Evolutionary conservation across 2,113 vertebrate species (phyloP), one percentile per base, ranked within the genome.

Genomic region (Peucedramus taeniatus): DNA sequence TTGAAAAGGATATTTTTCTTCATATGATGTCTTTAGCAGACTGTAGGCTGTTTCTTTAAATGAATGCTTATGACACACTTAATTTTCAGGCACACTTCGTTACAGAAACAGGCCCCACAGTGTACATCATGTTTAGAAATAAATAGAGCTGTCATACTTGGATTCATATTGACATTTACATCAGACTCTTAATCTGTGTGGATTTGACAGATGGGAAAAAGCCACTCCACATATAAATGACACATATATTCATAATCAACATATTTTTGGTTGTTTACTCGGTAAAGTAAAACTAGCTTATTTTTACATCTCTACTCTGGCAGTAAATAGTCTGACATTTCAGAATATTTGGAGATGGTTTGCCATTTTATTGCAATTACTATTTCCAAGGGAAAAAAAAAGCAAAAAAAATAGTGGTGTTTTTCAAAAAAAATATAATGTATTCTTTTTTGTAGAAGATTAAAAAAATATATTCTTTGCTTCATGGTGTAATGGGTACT

Each of bases 81-180:
- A 91, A 96, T 93, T 95, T 96, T 87, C 82, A 93, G 85, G 56
- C 66, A 69, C 35, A 51, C 71, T 83, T 80, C 40, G 54, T 88
- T 90, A 96, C 82, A 69, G 90, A 90, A 96, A 83, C 11, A 79
- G 86, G 87, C 75, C 63, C 56, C 31, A 40, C 27, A 75, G 39
- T 56, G 60, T 90, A 96, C 50, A 91, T 93, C 93, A 90, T n/a
- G 54, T 83, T 93, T 90, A 86, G 79, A 94, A 96, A 96, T 91
- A 94, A 95, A 96, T 93, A 93, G 94, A 95, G 75, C 93, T 96
- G 94, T 96, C 94, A 95, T 83, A 93, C 88, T 76, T 92, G 80
- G 85, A 89, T 90, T 95, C 93, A 90, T 90, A 95, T 93, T 90
- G 94, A 95, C 94, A 93, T 97, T 95, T 93, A 86, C 92, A 95